These are phyloP conservation scores for Drosophila grimshawi DNA, from an alignment of 1,140 invertebrate species.

Conservation along the genomic window DNA sequence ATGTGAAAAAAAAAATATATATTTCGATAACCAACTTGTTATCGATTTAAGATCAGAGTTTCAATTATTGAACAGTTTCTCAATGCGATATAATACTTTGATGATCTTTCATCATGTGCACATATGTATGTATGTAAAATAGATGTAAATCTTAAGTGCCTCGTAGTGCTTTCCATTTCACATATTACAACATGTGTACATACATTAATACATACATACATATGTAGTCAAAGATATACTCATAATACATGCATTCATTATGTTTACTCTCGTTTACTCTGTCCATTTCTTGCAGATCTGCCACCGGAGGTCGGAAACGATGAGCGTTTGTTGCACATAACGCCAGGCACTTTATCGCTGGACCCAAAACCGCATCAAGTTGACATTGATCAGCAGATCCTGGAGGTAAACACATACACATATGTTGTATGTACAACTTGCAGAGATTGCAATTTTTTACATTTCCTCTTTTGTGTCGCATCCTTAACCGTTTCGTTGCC, in stretches of 20 bases:
- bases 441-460: background rate
- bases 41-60: too few relatives aligned
- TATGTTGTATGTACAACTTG: too few relatives aligned
- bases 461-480: background rate
- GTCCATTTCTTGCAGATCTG: conserved; percentile 68
- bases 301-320: conserved; percentile 79
- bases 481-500: background rate
- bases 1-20: too few relatives aligned
- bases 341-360: conserved; percentile 65
- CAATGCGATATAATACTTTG: too few relatives aligned
- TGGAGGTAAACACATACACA: conserved; percentile 64
- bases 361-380: conserved; percentile 74
- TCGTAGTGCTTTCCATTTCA: too few relatives aligned
- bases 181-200: too few relatives aligned
- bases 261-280: conserved; percentile 35
- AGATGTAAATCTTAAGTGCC: too few relatives aligned
- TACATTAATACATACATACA: too few relatives aligned
- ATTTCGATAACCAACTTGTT: too few relatives aligned
- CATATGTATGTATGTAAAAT: too few relatives aligned
- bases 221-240: background rate
- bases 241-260: background rate
- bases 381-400: conserved; percentile 81
- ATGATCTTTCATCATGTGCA: too few relatives aligned
- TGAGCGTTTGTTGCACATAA: conserved; percentile 77
- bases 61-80: too few relatives aligned